These are phyloP conservation scores for Petrocephalus sullivani DNA, from an alignment of 2,797 vertebrate genomes.

Conservation along the genomic window DNA sequence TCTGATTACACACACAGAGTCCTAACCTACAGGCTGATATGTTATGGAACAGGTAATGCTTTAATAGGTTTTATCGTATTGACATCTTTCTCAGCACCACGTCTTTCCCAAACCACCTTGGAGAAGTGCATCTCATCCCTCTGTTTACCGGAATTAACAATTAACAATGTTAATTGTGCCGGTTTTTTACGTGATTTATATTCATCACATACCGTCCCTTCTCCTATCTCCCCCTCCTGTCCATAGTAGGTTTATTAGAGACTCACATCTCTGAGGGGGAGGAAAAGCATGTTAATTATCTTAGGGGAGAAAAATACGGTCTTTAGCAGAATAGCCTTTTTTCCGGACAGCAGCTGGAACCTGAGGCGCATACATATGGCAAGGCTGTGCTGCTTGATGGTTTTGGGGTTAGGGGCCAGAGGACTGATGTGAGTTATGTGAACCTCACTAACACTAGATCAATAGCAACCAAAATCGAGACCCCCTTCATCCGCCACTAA, in stretches of 20 bases:
- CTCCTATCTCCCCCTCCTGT: constrained; percentile 9
- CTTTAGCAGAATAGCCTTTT: background rate
- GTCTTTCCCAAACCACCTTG: background rate
- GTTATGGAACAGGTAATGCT: background rate
- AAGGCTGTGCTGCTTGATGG: background rate
- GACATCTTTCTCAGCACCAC: background rate
- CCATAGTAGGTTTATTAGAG: background rate
- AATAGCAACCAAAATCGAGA: background rate
- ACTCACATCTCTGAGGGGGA: constrained; percentile 11
- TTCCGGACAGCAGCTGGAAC: background rate
- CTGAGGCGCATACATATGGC: background rate
- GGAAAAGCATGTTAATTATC: background rate
- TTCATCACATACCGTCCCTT: background rate
- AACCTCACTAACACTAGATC: background rate
- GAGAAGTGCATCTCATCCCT: background rate
- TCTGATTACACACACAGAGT: background rate
- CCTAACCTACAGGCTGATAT: background rate
- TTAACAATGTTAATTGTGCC: background rate
- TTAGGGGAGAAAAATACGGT: background rate
- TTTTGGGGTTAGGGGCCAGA: background rate
- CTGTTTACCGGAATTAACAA: background rate
- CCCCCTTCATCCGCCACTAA: background rate
- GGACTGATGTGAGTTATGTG: background rate
- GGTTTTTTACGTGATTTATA: background rate
- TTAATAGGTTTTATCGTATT: background rate